Evolutionary conservation across 2,113 vertebrate genomes (phyloP).

Genomic region (Calidris pygmaea): DNA sequence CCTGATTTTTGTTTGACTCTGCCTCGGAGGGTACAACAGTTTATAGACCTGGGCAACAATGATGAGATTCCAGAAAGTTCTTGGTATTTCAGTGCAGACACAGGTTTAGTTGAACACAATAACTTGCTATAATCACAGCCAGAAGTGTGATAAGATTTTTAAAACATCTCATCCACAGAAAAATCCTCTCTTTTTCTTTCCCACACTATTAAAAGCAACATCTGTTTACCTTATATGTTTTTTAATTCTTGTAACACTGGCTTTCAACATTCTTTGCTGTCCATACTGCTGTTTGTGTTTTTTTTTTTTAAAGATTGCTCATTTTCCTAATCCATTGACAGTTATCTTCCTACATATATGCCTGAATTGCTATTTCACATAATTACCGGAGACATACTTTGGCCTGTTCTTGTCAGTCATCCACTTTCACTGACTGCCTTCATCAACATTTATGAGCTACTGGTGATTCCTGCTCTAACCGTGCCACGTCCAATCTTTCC

Average conservation of each 20-base stretch:
- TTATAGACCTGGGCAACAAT: background rate
- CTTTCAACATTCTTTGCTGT: background rate
- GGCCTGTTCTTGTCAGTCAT: background rate
- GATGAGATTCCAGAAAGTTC: background rate
- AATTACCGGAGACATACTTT: background rate
- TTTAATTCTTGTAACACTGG: background rate
- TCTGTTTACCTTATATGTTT: background rate
- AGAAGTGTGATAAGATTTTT: background rate
- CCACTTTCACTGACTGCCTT: background rate
- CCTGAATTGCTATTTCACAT: background rate
- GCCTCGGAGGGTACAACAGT: background rate
- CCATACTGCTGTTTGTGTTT: background rate
- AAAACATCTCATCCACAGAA: background rate
- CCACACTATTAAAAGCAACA: background rate
- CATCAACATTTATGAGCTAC: background rate
- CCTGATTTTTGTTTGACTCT: background rate
- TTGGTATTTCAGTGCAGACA: background rate
- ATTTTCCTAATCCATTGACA: background rate
- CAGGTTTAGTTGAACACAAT: background rate
- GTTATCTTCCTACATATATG: background rate
- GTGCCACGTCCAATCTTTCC: background rate
- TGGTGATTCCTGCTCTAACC: background rate
- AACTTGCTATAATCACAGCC: background rate
- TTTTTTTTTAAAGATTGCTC: background rate
- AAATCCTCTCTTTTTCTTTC: background rate